Base-by-base conservation (phyloP, 2,888 invertebrate species). In the Agriopis marginaria region DNA sequence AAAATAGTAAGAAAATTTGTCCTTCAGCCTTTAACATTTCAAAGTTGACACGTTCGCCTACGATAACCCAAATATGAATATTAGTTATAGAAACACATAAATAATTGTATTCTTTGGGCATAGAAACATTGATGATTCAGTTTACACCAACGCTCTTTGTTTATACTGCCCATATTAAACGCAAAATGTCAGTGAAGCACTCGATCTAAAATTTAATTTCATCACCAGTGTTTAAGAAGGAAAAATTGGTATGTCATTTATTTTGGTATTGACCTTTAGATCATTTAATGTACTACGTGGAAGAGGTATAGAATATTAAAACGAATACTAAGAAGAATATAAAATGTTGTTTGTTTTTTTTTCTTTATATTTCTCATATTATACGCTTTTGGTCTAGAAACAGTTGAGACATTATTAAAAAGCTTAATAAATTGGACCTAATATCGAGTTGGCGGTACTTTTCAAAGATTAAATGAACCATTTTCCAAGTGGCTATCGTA, bases 21-120 rank as follows among this genome's bases (percentile, higher is more conserved):
- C 79, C 79, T 79, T 80, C 72, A 70, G 62, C n/a, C 60, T 69
- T 63, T 32, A 51, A 63, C 45, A 68, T 65, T 66, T 71, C 42
- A 56, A 68, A 44, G n/a, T 49, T 42, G 54, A 68, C 71, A 63
- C 14, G 68, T 74, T 75, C 78, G 61, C 82, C 82, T 75, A 82
- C 82, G 45, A 14, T 10, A 71, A 51, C 42, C 78, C 80, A 75
- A 73, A 75, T 66, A 65, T 7, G 67, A 61, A 65, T 67, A 60
- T 44, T 9, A 66, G n/a, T 63, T 67, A 58, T 70, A 70, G 56
- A 61, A 70, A 66, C 55, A 47, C 65, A 71, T 68, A 58, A 71
- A 72, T 70, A 53, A 60, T 59, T 49, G 55, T n/a, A 65, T 70
- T 47, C 17, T 68, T 74, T 68, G 65, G 71, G 61, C 54, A 70